These are phyloP conservation scores for Stigmatopora nigra DNA, from an alignment of 2,113 vertebrate genomes.

Conservation along the genomic window DNA sequence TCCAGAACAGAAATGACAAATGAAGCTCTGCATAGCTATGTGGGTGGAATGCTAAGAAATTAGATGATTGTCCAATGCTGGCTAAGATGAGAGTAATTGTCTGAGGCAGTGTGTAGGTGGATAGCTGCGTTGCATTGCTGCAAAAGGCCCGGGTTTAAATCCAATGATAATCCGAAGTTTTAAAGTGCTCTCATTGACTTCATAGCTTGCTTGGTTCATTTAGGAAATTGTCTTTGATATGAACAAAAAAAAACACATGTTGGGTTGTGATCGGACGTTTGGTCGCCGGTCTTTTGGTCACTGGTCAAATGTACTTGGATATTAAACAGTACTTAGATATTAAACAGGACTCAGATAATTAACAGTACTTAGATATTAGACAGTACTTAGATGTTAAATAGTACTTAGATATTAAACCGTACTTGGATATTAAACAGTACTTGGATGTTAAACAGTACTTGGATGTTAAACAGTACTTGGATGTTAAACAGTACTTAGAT, in stretches of 20 bases:
- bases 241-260: background rate
- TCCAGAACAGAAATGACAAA: background rate
- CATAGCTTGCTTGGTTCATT: background rate
- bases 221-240: background rate
- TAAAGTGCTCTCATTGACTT: background rate
- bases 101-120: background rate
- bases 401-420: no score
- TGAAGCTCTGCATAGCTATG: background rate
- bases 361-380: no score
- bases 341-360: no score
- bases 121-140: background rate
- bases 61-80: background rate
- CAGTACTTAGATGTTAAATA: no score
- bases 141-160: background rate
- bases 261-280: no score
- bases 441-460: no score
- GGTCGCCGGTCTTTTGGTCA: no score
- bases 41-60: background rate
- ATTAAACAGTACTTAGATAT: no score
- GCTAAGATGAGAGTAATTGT: background rate
- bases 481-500: no score
- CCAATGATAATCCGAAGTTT: background rate
- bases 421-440: no score
- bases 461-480: no score
- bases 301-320: no score